Evolutionary conservation across 2,888 invertebrate species (phyloP).

Genomic region (Phymatocera aterrima): DNA sequence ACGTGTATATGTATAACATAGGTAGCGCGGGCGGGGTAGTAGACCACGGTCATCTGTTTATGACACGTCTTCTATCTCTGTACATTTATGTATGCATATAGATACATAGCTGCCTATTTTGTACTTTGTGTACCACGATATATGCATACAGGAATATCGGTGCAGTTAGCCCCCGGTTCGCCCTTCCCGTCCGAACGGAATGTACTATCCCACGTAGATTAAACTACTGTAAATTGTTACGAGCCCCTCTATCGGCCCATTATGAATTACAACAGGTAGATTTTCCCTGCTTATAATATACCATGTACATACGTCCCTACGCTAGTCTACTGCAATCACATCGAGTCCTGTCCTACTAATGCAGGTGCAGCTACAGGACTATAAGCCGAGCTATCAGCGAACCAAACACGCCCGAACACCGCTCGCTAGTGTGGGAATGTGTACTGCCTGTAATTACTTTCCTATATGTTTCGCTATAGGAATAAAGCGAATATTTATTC

Average conservation of each 20-base stretch:
- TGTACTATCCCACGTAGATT: slow-evolving; percentile 31
- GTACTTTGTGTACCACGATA: no score
- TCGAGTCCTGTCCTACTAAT: neutral
- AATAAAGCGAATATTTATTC: neutral
- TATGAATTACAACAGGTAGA: slow-evolving; percentile 27
- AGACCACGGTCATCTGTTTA: no score
- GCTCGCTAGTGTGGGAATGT: no score
- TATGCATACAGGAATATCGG: no score
- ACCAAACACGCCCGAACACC: neutral
- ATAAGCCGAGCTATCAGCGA: neutral
- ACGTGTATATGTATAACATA: no score
- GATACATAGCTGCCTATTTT: no score
- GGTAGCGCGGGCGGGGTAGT: no score
- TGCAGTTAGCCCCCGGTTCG: no score
- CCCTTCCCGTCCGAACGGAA: no score
- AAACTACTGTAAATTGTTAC: slow-evolving; percentile 34
- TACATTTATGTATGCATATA: no score
- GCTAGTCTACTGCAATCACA: neutral
- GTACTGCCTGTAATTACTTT: slow-evolving; percentile 19
- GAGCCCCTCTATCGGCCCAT: slow-evolving; percentile 1
- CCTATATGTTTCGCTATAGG: neutral
- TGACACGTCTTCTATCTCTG: no score
- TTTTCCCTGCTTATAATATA: no score
- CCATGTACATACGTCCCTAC: neutral
- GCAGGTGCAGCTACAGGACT: neutral